phyloP scores from a whole-genome alignment of 2,888 invertebrate genomes.

The Anticlea derivata region DNA sequence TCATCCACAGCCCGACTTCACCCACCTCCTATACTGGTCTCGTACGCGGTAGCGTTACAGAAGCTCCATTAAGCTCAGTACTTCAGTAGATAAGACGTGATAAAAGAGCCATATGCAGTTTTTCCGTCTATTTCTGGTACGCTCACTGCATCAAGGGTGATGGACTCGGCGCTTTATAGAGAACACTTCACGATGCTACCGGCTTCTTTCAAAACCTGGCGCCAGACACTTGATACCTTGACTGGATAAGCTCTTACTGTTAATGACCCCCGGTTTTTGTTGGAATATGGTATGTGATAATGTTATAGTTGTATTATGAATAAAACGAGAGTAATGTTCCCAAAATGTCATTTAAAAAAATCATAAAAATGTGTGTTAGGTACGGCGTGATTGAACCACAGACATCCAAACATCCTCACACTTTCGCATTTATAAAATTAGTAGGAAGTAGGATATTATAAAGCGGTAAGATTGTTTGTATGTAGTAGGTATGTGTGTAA shows the following conservation, averaged over 20 bases:
- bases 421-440: no score
- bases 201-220: conserved; percentile 52
- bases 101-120: conserved; percentile 68
- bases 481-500: no score
- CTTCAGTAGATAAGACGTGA: conserved; percentile 47
- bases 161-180: conserved; percentile 58
- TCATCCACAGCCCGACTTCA: not conserved
- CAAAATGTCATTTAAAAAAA: no score
- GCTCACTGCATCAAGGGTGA: conserved; percentile 46
- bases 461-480: no score
- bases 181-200: conserved; percentile 47
- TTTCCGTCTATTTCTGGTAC: conserved; percentile 68
- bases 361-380: no score
- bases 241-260: conserved; percentile 41
- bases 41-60: conserved; percentile 27
- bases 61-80: conserved; percentile 46
- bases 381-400: no score
- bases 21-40: not conserved
- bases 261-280: conserved; percentile 16
- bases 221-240: conserved; percentile 56
- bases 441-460: no score
- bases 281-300: not conserved
- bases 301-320: not conserved
- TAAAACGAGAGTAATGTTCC: no score
- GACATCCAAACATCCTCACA: no score